Evolutionary conservation across 2,113 vertebrate species (phyloP).

Genomic region (Potamarius usumacintae): DNA sequence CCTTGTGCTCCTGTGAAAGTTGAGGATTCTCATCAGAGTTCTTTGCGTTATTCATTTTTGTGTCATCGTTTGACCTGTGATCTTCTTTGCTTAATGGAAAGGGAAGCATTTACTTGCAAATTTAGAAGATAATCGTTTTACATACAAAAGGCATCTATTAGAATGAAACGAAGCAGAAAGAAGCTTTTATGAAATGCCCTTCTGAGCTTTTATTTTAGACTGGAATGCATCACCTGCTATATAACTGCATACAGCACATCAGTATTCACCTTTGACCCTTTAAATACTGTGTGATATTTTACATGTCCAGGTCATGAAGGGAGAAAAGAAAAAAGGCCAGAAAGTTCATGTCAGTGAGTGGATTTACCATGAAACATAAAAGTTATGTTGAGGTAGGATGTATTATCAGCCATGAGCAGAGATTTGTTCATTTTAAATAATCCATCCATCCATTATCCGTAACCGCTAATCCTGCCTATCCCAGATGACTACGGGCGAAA

Average conservation of each 20-base stretch:
- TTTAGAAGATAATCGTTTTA: conserved; percentile 27
- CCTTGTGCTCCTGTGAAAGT: conserved; percentile 5
- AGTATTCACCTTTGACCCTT: neutral
- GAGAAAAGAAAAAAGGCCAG: neutral
- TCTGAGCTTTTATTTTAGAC: neutral
- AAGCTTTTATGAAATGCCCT: conserved; percentile 41
- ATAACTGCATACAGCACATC: neutral
- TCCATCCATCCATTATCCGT: no score
- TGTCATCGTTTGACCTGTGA: conserved; percentile 31
- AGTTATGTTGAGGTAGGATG: neutral
- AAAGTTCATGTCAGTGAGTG: neutral
- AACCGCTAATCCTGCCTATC: no score
- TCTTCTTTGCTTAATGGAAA: conserved; percentile 19
- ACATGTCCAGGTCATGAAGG: neutral
- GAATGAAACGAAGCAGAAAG: neutral
- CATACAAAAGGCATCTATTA: conserved; percentile 24
- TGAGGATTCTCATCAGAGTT: neutral
- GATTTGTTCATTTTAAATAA: neutral
- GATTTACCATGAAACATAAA: neutral
- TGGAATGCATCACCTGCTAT: neutral
- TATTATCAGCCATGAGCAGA: neutral
- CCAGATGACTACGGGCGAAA: no score
- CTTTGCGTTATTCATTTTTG: conserved; percentile 16
- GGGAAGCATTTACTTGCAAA: conserved; percentile 9
- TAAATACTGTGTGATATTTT: neutral